These are phyloP conservation scores for Phyllopteryx taeniolatus DNA, from an alignment of 2,113 vertebrate species.

Conservation along the genomic window DNA sequence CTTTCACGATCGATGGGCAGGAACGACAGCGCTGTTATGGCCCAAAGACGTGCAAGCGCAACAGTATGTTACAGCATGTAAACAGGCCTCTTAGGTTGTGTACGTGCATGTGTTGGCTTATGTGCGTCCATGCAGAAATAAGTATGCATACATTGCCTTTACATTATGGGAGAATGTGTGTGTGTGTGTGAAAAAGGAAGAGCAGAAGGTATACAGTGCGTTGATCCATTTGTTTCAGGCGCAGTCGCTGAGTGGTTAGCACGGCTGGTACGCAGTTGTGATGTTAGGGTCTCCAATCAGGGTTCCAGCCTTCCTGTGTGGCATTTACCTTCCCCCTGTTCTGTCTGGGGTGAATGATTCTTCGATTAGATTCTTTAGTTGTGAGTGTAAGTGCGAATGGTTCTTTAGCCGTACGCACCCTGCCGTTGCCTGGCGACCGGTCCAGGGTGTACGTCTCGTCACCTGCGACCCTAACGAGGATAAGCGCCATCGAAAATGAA, in stretches of 20 bases:
- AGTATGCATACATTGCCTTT: conserved; percentile 5
- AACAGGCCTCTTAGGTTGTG: conserved; percentile 26
- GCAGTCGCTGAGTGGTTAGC: not conserved
- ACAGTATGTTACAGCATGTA: conserved; percentile 30
- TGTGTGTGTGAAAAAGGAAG: not conserved
- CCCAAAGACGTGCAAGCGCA: conserved; percentile 26
- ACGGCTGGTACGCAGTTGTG: not conserved
- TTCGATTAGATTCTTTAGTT: too few relatives aligned
- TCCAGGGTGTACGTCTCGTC: too few relatives aligned
- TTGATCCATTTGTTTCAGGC: not conserved
- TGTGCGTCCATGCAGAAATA: conserved; percentile 33
- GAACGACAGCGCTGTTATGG: conserved; percentile 30
- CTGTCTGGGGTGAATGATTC: too few relatives aligned
- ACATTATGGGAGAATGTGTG: not conserved
- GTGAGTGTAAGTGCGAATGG: too few relatives aligned
- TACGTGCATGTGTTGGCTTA: conserved; percentile 5
- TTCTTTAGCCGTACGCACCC: too few relatives aligned
- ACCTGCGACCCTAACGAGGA: too few relatives aligned
- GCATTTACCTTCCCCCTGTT: too few relatives aligned
- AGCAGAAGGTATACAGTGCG: not conserved
- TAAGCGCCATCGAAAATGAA: too few relatives aligned
- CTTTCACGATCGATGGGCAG: conserved; percentile 33
- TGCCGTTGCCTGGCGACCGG: too few relatives aligned
- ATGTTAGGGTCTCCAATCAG: too few relatives aligned
- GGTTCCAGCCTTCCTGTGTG: too few relatives aligned